Evolutionary conservation across 2,888 invertebrate genomes (phyloP).

Genomic region (Masnerella sp.): DNA sequence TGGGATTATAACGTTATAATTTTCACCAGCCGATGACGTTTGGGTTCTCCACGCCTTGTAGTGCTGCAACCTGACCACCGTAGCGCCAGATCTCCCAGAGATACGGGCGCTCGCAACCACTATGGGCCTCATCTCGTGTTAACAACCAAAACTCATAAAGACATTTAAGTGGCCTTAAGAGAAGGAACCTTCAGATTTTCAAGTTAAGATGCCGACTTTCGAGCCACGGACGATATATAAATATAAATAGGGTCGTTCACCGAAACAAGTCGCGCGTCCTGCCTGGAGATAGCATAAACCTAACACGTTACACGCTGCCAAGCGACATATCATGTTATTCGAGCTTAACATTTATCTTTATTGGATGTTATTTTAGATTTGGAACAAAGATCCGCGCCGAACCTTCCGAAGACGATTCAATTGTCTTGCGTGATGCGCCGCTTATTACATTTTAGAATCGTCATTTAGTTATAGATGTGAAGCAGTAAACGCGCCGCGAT

Average conservation of each 20-base stretch:
- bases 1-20: conserved; percentile 62
- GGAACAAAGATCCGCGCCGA: conserved; percentile 36
- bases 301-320: conserved; percentile 58
- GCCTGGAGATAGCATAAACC: conserved; percentile 58
- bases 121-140: conserved; percentile 72
- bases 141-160: conserved; percentile 77
- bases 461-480: conserved; percentile 28
- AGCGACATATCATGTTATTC: conserved; percentile 57
- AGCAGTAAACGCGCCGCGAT: not conserved
- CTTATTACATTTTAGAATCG: conserved; percentile 33
- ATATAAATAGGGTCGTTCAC: conserved; percentile 70
- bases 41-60: conserved; percentile 66
- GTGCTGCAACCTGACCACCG: conserved; percentile 65
- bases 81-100: conserved; percentile 66
- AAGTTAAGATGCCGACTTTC: conserved; percentile 64
- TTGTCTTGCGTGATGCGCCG: conserved; percentile 27
- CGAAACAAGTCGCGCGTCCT: conserved; percentile 62
- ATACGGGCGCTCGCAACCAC: conserved; percentile 59
- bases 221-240: conserved; percentile 58
- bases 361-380: conserved; percentile 56
- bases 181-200: conserved; percentile 62
- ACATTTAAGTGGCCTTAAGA: conserved; percentile 72
- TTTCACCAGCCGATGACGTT: conserved; percentile 67
- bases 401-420: conserved; percentile 34
- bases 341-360: conserved; percentile 57